These are phyloP conservation scores for Ancistrus triradiatus DNA, from an alignment of 2,113 vertebrate genomes.

Conservation along the genomic window DNA sequence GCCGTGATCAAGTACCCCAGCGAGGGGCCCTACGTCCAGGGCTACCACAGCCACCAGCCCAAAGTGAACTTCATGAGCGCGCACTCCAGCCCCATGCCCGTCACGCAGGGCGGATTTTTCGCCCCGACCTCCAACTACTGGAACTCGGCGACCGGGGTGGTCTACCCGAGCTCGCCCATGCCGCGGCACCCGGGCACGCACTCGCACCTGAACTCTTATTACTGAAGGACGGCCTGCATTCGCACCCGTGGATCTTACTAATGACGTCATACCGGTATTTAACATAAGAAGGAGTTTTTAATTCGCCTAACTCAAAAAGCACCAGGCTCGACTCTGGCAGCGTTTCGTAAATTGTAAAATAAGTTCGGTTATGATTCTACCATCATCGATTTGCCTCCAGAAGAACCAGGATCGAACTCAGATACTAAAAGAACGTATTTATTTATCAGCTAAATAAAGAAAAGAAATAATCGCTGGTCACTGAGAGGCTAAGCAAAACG, in stretches of 20 bases:
- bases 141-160: slow-evolving; percentile 63
- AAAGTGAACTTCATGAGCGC: slow-evolving; percentile 69
- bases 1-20: slow-evolving; percentile 63
- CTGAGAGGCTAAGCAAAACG: no score
- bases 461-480: no score
- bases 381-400: no score
- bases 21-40: slow-evolving; percentile 57
- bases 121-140: slow-evolving; percentile 59
- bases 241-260: neutral
- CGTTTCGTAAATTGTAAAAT: no score
- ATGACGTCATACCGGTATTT: no score
- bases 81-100: slow-evolving; percentile 61
- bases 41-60: slow-evolving; percentile 71
- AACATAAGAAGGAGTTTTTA: no score
- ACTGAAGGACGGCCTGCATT: slow-evolving; percentile 53
- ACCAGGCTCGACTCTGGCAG: no score
- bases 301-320: no score
- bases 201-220: slow-evolving; percentile 71
- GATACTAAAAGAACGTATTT: no score
- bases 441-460: no score
- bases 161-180: slow-evolving; percentile 65
- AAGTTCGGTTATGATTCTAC: no score
- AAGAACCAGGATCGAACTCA: no score
- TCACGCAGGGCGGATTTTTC: slow-evolving; percentile 64
- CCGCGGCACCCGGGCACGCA: slow-evolving; percentile 62